Evolutionary conservation across 2,113 vertebrate species (phyloP), one percentile per base, ranked within the genome.

Genomic region (Clinocottus analis): DNA sequence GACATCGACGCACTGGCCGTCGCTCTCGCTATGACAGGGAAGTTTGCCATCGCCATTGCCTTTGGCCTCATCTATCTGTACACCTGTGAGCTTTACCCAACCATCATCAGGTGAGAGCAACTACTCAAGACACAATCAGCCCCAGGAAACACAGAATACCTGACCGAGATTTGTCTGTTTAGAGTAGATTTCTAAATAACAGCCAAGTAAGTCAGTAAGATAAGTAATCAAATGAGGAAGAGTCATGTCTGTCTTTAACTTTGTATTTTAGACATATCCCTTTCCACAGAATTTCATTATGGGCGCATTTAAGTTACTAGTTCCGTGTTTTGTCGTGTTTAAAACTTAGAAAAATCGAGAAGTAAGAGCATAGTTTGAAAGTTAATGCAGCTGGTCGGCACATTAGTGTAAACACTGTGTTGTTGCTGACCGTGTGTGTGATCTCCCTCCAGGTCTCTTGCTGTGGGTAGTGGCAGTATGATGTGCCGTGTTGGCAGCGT

Each of bases 71-170:
- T 98, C 84, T 98, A 97, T 85, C 91, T 98, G 74, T 98, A 98
- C 86, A 97, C 96, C 4, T 98, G 97, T 77, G 97, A 99, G 84
- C 92, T 99, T 33, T 98, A 98, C 84, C 98, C 98, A 47, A 98
- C 97, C 13, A 86, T 94, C 78, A 93, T 98, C 93, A 96, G 97
- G 98, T 98, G 23, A 79, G 55, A 16, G 21, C 2, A 31, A 47
- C 5, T 2, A 14, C 31, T 23, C 6, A 25, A 11, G 43, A 45
- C 11, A 23, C 37, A 49, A 3, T 13, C 13, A 62, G 47, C 39
- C 8, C 59, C 23, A 25, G 23, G 23, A 55, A 13, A 55, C 53
- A 51, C 49, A 51, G 49, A n/a, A 11, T 23, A 56, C 25, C 53
- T 56, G 53, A 11, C 11, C 12, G 13, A 56, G 25, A 58, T 58